Evolutionary conservation across 1,140 invertebrate species (phyloP), one percentile per base, ranked within the genome.

Genomic region (Maconellicoccus hirsutus): DNA sequence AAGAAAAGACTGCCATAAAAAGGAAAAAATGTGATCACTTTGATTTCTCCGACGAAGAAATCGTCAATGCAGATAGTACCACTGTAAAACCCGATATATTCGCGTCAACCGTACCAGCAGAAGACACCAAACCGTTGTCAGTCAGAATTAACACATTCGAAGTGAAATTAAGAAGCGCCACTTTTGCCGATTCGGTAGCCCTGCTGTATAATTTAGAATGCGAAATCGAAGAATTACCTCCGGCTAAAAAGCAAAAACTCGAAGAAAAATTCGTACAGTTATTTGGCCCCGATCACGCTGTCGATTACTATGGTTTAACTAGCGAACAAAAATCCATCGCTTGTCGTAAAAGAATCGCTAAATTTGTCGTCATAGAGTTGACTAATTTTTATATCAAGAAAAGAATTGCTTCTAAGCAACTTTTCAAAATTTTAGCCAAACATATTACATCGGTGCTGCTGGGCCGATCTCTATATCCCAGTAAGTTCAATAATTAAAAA

Each of bases 401-500:
- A 16, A 70, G 71, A 70, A 75, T 75, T n/a, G 69, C 19, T 22
- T 52, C 63, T n/a, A 72, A 71, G 39, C 27, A 72, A 71, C 70
- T 75, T n/a, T 75, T 75, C 59, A 73, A 75, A 71, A 73, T 7
- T 42, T 38, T 75, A 23, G 74, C 74, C 10, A 73, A 72, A 61
- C 70, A 74, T 70, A 73, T 75, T 14, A 73, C 74, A 16, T 70
- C 73, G 4, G 69, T 69, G 25, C 70, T 74, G 25, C 69, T 74
- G 66, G 63, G 71, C 19, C 59, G 52, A 71, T 7, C 71, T 23
- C 71, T 71, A 42, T 63, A 38, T 10, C 72, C 70, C 73, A 72
- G 73, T 74, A 70, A 72, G 33, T 38, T 38, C 6, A 38, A 38
- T 38, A 38, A n/a, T 38, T 38, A 38, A 38, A 7, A 38, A 7